Base-by-base conservation (phyloP, 92 coral and sea anemone species). In the Scolanthus callimorphus region DNA sequence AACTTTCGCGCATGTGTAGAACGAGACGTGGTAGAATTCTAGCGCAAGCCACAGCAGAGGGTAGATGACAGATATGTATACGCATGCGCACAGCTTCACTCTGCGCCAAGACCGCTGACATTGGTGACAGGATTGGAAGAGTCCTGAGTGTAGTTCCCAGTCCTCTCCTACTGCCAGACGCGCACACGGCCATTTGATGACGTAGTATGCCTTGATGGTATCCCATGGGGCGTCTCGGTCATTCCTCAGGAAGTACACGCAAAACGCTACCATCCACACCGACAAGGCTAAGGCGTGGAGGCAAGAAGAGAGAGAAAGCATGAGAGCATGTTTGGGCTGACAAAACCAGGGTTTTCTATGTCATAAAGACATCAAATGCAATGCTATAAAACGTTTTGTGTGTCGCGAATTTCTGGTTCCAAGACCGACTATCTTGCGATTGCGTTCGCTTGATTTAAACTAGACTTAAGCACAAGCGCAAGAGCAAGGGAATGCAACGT, bases 1-100 rank as follows among this genome's bases (percentile, higher is more conserved):
- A 26, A 62, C 78, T 19, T 51, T 62, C n/a, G 78, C 78, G 67
- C 78, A 71, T 13, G 66, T 29, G 50, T 60, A 71, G 31, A 17
- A 71, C 10, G 17, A 57, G 17, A 39, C 20, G 6, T 39, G 29
- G 54, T 31, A 44, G 43, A 71, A 71, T 22, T 51, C 78, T 46
- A 71, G 17, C 21, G 78, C 48, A 29, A 71, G 30, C 71, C 70
- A 62, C 26, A 71, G n/a, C 2, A 71, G 41, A 13, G 71, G 55
- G 58, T 71, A 71, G 17, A 71, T n/a, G 13, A 71, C 0, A 24
- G 78, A 62, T 1, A 71, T 23, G 4, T 45, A 23, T 49, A 41
- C 27, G 34, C 67, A 27, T 20, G 38, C 27, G 17, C 38, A 37
- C 24, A 62, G 28, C 39, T 71, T 71, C 11, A 46, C 28, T 28